phyloP scores from a whole-genome alignment of 2,113 vertebrate genomes.

The Osmerus mordax region DNA sequence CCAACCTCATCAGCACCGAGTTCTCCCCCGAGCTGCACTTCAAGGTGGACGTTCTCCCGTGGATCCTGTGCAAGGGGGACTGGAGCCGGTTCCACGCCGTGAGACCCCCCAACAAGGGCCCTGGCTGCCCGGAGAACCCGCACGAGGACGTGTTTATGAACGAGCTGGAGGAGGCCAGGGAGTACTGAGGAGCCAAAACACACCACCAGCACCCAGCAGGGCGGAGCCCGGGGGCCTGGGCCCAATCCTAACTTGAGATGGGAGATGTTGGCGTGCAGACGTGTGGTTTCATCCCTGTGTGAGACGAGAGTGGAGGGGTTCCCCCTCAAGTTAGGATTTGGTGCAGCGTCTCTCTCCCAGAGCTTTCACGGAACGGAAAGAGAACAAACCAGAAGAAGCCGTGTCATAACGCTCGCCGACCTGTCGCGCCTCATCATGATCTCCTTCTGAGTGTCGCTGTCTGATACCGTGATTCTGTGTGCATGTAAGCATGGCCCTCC shows the following conservation, averaged over 20 bases:
- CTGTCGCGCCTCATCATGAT: slow-evolving; percentile 40
- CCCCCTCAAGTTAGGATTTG: slow-evolving; percentile 48
- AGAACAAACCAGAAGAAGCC: slow-evolving; percentile 30
- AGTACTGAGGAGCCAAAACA: slow-evolving; percentile 78
- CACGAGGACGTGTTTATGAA: slow-evolving; percentile 82
- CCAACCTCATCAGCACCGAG: slow-evolving; percentile 86
- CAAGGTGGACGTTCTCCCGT: slow-evolving; percentile 88
- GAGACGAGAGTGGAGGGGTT: slow-evolving; percentile 26
- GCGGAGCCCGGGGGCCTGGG: slow-evolving; percentile 13
- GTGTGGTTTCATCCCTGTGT: not conserved
- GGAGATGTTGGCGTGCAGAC: not conserved
- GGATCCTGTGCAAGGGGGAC: slow-evolving; percentile 92
- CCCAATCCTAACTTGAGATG: slow-evolving; percentile 48
- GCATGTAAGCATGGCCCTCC: slow-evolving; percentile 38
- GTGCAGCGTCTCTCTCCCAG: slow-evolving; percentile 22
- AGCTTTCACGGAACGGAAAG: slow-evolving; percentile 27
- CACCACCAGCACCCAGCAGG: slow-evolving; percentile 36
- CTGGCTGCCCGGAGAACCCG: slow-evolving; percentile 80
- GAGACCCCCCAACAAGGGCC: slow-evolving; percentile 86
- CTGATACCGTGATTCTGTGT: slow-evolving; percentile 28
- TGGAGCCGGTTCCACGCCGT: slow-evolving; percentile 87
- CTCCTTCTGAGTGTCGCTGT: slow-evolving; percentile 10
- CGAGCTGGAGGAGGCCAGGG: slow-evolving; percentile 87
- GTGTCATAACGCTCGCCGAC: slow-evolving; percentile 47
- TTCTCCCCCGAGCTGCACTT: slow-evolving; percentile 92